phyloP scores from a whole-genome alignment of 2,888 invertebrate genomes.

The Aleiodes alternator region DNA sequence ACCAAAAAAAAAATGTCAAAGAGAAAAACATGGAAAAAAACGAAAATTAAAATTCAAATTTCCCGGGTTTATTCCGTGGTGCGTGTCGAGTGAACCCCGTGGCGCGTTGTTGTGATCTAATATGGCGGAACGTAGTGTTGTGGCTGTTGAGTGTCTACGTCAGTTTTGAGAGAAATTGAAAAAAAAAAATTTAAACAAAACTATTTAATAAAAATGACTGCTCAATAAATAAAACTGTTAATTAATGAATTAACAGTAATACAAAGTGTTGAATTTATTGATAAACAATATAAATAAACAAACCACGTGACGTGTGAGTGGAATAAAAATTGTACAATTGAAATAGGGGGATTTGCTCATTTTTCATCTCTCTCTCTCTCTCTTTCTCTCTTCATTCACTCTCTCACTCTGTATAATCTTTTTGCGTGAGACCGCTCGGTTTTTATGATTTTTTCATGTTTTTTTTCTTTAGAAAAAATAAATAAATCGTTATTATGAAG shows the following conservation, averaged over 20 bases:
- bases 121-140: slow-evolving; percentile 82
- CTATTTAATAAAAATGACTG: neutral
- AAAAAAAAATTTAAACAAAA: slow-evolving; percentile 8
- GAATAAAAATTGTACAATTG: slow-evolving; percentile 12
- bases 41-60: slow-evolving; percentile 56
- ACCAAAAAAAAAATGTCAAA: neutral
- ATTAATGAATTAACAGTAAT: slow-evolving; percentile 9
- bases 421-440: slow-evolving; percentile 53
- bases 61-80: slow-evolving; percentile 74
- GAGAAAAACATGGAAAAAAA: neutral
- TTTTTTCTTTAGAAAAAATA: neutral
- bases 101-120: slow-evolving; percentile 85
- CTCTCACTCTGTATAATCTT: neutral
- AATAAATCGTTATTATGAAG: no score
- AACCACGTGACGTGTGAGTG: slow-evolving; percentile 37
- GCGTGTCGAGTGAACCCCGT: slow-evolving; percentile 77
- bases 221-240: slow-evolving; percentile 16
- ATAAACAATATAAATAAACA: slow-evolving; percentile 28
- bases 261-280: slow-evolving; percentile 29
- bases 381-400: no score
- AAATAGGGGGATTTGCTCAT: no score
- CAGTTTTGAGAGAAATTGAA: slow-evolving; percentile 69
- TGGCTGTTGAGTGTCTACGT: slow-evolving; percentile 78
- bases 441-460: neutral
- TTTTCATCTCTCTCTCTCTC: no score